Conservation (phyloP, 2,797 vertebrate genomes). For the Thripadectes ignobilis region DNA sequence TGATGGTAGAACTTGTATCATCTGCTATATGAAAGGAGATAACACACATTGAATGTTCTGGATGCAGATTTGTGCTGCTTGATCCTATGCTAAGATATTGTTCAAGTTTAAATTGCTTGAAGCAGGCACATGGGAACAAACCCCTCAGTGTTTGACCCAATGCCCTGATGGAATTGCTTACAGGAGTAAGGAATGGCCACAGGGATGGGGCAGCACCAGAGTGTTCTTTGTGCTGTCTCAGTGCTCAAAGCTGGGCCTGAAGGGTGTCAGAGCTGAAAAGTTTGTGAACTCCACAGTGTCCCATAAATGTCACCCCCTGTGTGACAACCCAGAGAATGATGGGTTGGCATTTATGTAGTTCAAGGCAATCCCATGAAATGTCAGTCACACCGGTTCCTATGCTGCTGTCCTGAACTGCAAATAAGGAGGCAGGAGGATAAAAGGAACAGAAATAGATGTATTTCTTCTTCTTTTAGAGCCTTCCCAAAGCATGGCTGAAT, state of each 20-base stretch:
- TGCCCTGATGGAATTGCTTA: background rate
- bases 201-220: background rate
- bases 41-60: background rate
- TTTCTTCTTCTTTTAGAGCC: background rate
- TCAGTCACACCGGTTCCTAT: background rate
- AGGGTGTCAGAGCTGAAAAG: background rate
- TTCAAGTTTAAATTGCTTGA: background rate
- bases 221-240: fast-evolving
- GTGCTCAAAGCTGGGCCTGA: background rate
- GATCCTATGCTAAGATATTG: background rate
- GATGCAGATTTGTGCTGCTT: background rate
- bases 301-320: background rate
- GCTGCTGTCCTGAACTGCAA: background rate
- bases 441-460: background rate
- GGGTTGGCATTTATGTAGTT: background rate
- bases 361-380: background rate
- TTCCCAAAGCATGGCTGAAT: background rate
- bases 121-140: background rate
- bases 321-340: background rate
- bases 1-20: background rate
- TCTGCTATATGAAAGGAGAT: background rate
- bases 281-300: background rate
- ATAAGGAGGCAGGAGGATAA: background rate
- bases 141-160: fast-evolving
- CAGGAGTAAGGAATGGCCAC: background rate